Evolutionary conservation across 2,113 vertebrate genomes (phyloP).

Genomic region (Motacilla alba): DNA sequence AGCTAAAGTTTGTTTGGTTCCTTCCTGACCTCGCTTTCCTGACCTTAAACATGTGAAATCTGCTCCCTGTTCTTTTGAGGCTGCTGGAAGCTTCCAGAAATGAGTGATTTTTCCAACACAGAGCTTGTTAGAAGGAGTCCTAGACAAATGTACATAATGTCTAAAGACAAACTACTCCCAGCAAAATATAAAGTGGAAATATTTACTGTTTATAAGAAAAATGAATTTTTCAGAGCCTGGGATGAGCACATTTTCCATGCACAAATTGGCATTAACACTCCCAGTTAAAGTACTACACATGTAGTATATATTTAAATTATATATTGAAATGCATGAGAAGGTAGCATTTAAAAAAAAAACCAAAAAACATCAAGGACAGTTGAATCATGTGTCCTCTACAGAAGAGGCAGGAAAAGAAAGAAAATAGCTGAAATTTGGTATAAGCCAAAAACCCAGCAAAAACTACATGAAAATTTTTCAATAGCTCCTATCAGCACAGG

Average conservation of each 20-base stretch:
- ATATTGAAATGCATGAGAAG: background rate
- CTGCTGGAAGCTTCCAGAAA: background rate
- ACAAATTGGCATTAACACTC: background rate
- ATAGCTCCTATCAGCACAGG: background rate
- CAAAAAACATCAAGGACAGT: background rate
- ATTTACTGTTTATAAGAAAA: background rate
- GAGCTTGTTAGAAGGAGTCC: background rate
- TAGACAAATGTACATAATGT: background rate
- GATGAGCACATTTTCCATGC: fast-evolving
- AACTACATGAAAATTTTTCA: background rate
- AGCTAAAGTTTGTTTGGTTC: background rate
- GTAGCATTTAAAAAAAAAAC: background rate
- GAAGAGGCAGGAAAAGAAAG: background rate
- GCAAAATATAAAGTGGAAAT: background rate
- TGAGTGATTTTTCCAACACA: fast-evolving
- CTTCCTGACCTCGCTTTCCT: background rate
- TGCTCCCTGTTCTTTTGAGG: background rate
- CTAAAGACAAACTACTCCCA: background rate
- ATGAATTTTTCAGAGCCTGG: background rate
- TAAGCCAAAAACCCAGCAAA: background rate
- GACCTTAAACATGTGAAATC: background rate
- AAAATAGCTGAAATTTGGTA: background rate
- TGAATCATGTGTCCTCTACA: background rate
- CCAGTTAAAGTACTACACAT: background rate
- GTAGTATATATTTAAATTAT: background rate